Base-by-base conservation (phyloP, 2,888 invertebrate genomes). In the Crematogaster levior region DNA sequence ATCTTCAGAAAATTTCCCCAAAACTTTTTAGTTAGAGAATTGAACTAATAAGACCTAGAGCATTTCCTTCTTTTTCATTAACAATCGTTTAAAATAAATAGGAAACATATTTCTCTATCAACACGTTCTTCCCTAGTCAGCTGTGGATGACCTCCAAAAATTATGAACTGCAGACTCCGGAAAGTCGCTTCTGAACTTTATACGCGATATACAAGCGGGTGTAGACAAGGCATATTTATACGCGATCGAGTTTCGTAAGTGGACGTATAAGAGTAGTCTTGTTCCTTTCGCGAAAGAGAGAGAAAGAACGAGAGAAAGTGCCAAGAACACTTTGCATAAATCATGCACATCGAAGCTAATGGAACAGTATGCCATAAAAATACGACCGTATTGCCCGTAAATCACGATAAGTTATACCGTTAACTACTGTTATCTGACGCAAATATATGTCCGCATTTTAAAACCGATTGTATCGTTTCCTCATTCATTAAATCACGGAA, bases 271-370 rank as follows among this genome's bases (percentile, higher is more conserved):
- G 34, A 79, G 56, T 79, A 79, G 56, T 60, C 61, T 73, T 61
- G 51, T 74, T 15, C 48, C 40, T 43, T 48, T 40, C 48, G 27
- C 51, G 24, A 37, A 84, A 81, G 15, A 37, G 15, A 37, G 21
- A 15, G 21, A 12, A 12, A 12, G 61, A 61, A 21, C 2, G 21
- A 24, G 61, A 15, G 61, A 61, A 21, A 61, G 82, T 75, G 66
- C 61, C 68, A 65, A 58, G 68, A 81, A 79, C 84, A 84, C 80
- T 77, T 53, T 80, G 61, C 81, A 34, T 70, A 84, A 74, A 73
- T 58, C 72, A 43, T 30, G 12, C 40, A 73, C 80, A 84, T 84
- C 84, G 74, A 83, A 84, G 82, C 53, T 82, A 74, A 79, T 79
- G 77, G 77, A 79, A 79, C 56, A 34, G 56, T 46, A 56, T 58